Conservation (phyloP, 2,113 vertebrate species). For the Antigone vipio region DNA sequence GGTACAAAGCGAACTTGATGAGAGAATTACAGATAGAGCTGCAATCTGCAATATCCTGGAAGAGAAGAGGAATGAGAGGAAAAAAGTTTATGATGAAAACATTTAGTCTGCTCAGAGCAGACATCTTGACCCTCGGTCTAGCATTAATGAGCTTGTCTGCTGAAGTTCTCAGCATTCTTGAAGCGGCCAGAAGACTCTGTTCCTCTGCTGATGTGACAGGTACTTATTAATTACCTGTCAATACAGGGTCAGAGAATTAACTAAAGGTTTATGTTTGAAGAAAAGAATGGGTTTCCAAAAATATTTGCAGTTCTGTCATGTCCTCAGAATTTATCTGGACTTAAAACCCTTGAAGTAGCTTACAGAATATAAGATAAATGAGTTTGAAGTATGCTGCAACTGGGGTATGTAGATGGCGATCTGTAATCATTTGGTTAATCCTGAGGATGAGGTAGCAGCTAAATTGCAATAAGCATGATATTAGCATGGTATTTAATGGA, state of each 20-base stretch:
- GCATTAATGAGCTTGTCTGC: background rate
- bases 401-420: background rate
- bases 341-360: background rate
- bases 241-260: background rate
- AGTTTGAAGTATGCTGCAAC: background rate
- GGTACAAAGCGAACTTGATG: background rate
- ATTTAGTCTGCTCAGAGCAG: background rate
- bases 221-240: background rate
- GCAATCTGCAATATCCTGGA: background rate
- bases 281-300: background rate
- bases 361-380: background rate
- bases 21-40: background rate
- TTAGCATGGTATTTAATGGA: background rate
- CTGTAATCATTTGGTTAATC: background rate
- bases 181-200: background rate
- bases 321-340: background rate
- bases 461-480: background rate
- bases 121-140: background rate
- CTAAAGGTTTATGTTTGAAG: background rate
- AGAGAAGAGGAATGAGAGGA: background rate
- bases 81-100: background rate
- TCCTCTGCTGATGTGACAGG: background rate
- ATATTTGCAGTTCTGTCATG: background rate
- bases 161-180: background rate
- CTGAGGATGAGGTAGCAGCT: background rate